These are phyloP conservation scores for Suncus etruscus DNA, from an alignment of 2,113 vertebrate species.

Conservation along the genomic window DNA sequence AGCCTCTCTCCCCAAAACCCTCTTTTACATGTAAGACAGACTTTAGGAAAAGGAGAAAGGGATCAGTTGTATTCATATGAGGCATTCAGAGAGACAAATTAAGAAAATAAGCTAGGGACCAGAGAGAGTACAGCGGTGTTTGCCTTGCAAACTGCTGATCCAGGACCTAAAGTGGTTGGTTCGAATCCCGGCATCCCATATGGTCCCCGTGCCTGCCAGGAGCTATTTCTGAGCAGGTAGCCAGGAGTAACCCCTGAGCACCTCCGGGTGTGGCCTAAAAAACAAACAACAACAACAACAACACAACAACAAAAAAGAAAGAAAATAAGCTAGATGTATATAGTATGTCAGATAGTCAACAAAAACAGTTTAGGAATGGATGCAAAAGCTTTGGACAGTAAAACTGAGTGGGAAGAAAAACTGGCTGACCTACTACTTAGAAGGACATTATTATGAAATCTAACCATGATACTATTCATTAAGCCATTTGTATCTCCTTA, in stretches of 20 bases:
- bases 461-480: not conserved
- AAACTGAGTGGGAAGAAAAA: not conserved
- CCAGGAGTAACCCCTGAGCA: too few species aligned
- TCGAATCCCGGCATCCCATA: too few species aligned
- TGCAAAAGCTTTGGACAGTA: not conserved
- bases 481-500: conserved; percentile 16
- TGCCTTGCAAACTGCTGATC: too few species aligned
- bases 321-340: too few species aligned
- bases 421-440: not conserved
- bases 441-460: conserved; percentile 12
- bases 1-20: not conserved
- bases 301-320: too few species aligned
- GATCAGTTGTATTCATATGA: not conserved
- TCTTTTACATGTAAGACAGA: not conserved
- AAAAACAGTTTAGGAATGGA: not conserved
- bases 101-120: not conserved
- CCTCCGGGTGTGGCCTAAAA: too few species aligned
- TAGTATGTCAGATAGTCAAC: not conserved
- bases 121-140: not conserved
- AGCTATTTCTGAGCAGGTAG: too few species aligned
- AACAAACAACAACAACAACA: too few species aligned
- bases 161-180: too few species aligned
- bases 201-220: too few species aligned
- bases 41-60: not conserved
- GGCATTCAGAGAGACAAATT: not conserved